A percentile compares a stretch with the other conserved stretches of the same genome.
These are phyloP conservation scores for Heliconius melpomene DNA, from an alignment of 1,140 invertebrate species.

Conservation along the genomic window DNA sequence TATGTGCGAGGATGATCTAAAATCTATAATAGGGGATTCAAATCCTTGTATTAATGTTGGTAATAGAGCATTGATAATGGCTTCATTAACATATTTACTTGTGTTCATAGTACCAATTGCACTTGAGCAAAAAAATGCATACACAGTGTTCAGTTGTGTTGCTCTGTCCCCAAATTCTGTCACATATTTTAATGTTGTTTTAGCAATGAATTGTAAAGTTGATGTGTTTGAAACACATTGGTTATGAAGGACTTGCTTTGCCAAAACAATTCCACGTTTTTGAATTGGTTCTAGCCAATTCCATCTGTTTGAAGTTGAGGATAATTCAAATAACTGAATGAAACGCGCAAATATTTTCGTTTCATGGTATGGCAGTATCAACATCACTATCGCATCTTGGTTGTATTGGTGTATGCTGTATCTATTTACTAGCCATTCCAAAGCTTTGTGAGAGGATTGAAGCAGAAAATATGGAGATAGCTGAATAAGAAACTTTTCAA, in stretches of 20 bases:
- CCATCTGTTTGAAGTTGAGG: conserved; percentile 85
- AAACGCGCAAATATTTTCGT: conserved; percentile 93
- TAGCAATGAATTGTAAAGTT: conserved; percentile 89
- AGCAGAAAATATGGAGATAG: conserved; percentile 94
- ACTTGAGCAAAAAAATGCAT: conserved; percentile 89
- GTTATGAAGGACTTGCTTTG: conserved; percentile 87
- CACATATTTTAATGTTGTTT: conserved; percentile 85
- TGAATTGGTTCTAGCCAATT: conserved; percentile 88
- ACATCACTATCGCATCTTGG: conserved; percentile 87
- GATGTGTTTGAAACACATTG: conserved; percentile 85
- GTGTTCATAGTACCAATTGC: conserved; percentile 86
- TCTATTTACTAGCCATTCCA: conserved; percentile 96
- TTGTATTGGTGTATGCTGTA: conserved; percentile 95
- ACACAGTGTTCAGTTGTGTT: conserved; percentile 84
- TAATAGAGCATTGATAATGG: conserved; percentile 86
- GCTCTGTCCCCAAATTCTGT: conserved; percentile 84
- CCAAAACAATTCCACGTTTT: conserved; percentile 86
- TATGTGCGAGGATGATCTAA: conserved; percentile 87
- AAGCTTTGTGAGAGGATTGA: conserved; percentile 91
- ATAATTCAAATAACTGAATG: conserved; percentile 88
- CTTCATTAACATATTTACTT: conserved; percentile 82
- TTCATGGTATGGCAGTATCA: conserved; percentile 95
- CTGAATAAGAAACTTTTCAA: conserved; percentile 90
- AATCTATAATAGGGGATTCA: conserved; percentile 85
- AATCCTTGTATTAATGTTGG: conserved; percentile 87